Evolutionary conservation across 2,797 vertebrate genomes (phyloP).

Genomic region (Neosilurus hyrtlii): DNA sequence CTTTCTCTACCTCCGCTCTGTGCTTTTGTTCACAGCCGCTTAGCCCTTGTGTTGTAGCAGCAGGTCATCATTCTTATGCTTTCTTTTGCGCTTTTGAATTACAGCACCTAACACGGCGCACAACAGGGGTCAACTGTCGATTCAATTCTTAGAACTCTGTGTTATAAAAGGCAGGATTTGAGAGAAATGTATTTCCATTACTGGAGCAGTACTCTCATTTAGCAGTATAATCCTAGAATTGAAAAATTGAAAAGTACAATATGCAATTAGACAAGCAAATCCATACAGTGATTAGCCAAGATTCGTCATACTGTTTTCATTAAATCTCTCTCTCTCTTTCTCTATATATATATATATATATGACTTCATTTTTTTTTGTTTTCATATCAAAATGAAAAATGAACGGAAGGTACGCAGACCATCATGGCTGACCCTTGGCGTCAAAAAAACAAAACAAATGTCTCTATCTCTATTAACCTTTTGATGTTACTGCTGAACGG

Average conservation of each 20-base stretch:
- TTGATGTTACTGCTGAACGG: conserved; percentile 38
- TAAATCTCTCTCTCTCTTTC: too few relatives aligned
- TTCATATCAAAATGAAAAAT: conserved; percentile 4
- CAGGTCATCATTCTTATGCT: conserved; percentile 54
- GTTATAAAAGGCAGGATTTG: conserved; percentile 16
- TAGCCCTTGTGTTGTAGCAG: conserved; percentile 54
- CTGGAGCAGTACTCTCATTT: neutral
- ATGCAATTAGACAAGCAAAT: neutral
- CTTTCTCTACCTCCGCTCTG: conserved; percentile 49
- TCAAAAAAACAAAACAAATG: neutral
- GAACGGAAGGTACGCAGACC: neutral
- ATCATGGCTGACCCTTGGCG: neutral
- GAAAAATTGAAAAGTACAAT: neutral
- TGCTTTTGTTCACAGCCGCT: conserved; percentile 50
- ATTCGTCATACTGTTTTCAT: neutral
- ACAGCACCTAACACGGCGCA: conserved; percentile 46
- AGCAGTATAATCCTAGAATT: neutral
- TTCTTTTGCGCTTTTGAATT: conserved; percentile 53
- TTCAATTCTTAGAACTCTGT: conserved; percentile 31
- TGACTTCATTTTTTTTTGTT: neutral
- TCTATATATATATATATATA: too few relatives aligned
- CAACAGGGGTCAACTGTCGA: conserved; percentile 37
- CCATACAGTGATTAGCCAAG: neutral
- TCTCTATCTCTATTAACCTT: conserved; percentile 53
- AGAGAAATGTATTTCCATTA: conserved; percentile 32